These are phyloP conservation scores for Sceloporus tristichus DNA, from an alignment of 2,113 vertebrate species.

Conservation along the genomic window DNA sequence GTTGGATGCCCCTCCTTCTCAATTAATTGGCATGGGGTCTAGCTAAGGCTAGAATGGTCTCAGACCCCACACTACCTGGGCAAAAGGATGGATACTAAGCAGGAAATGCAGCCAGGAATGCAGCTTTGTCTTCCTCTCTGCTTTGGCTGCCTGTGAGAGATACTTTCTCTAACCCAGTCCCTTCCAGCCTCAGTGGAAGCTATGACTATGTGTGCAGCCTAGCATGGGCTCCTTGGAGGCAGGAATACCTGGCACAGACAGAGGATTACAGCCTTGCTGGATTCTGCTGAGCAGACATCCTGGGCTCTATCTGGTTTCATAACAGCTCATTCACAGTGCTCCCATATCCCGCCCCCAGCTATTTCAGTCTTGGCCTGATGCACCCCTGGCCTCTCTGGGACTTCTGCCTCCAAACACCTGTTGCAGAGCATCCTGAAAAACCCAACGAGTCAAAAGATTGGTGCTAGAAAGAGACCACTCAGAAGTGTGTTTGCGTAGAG, in stretches of 20 bases:
- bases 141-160: neutral
- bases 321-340: constrained; percentile 37
- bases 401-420: constrained; percentile 29
- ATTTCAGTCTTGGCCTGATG: constrained; percentile 30
- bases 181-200: neutral
- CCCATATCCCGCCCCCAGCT: neutral
- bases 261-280: neutral
- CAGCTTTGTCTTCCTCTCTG: rapidly evolving
- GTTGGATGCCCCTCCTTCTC: constrained; percentile 67
- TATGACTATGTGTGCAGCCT: neutral
- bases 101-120: neutral
- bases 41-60: neutral
- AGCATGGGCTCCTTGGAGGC: rapidly evolving
- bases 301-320: neutral
- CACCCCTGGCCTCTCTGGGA: neutral
- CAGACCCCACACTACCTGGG: constrained; percentile 17
- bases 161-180: rapidly evolving
- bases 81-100: neutral
- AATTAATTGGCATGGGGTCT: constrained; percentile 23
- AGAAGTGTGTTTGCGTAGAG: neutral
- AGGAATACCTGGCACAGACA: constrained; percentile 2
- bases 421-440: constrained; percentile 25
- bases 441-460: neutral
- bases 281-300: neutral
- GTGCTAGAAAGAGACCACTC: neutral